Base-by-base conservation (phyloP, 1,140 invertebrate genomes). In the Rhopalosiphum padi region DNA sequence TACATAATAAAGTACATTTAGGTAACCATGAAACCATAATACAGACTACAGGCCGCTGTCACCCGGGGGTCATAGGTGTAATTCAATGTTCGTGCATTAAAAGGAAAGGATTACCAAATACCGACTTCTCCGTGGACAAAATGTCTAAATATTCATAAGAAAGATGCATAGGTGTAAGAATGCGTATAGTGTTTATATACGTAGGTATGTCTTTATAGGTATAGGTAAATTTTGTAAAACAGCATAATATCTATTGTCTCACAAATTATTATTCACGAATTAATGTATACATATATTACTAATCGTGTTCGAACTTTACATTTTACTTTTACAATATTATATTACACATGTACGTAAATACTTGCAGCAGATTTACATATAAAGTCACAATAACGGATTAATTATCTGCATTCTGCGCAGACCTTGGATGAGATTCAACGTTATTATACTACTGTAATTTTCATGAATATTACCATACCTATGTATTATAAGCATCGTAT, bases 51-150 rank as follows among this genome's bases (percentile, higher is more conserved):
- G 30, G 30, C 9, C 30, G 11, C 60, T 35, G 60, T 77, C 15
- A 77, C 60, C 18, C 30, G n/a, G 3, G 15, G 60, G 60, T 35
- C 60, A 77, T n/a, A 77, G 60, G 60, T 77, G 60, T 77, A 77
- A 77, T 77, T 77, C 60, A 35, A 77, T n/a, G 15, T 77, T 77
- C n/a, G n/a, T n/a, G n/a, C 60, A 15, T 30, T 15, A 77, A n/a
- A 77, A n/a, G n/a, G 60, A n/a, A 77, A n/a, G n/a, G 60, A 77
- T 77, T 77, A 77, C 60, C 30, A 77, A 77, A 77, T n/a, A 77
- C 30, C 11, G 60, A 77, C n/a, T 77, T 77, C 60, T 77, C 11
- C 5, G 5, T 5, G n/a, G 30, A 77, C 15, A 5, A 77, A 77
- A n/a, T 77, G 60, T 77, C 30, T n/a, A 77, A n/a, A 35, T 77